Percentiles rank a stretch among this genome's conserved stretches.
These are phyloP conservation scores for Dendrolimus pini DNA, from an alignment of 2,888 invertebrate genomes.

Conservation along the genomic window DNA sequence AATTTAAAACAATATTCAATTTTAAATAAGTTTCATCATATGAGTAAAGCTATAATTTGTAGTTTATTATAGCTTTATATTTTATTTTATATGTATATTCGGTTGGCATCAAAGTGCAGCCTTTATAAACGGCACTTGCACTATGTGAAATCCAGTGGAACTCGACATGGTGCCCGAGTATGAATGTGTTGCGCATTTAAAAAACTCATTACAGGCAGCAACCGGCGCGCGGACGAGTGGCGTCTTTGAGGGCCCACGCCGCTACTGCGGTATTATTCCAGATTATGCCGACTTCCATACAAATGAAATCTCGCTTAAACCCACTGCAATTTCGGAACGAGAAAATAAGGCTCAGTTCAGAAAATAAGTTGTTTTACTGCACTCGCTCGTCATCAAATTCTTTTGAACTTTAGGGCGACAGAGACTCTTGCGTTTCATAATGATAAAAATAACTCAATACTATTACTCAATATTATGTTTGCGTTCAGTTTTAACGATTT, in stretches of 20 bases:
- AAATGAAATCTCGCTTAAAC: slow-evolving; percentile 76
- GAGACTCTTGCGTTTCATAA: not conserved
- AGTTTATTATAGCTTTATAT: too few species aligned
- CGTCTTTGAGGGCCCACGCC: slow-evolving; percentile 72
- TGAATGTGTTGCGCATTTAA: slow-evolving; percentile 70
- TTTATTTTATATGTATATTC: too few species aligned
- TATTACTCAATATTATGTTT: too few species aligned
- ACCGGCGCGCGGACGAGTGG: slow-evolving; percentile 66
- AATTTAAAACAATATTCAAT: slow-evolving; percentile 9
- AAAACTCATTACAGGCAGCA: slow-evolving; percentile 74
- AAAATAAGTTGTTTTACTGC: slow-evolving; percentile 67
- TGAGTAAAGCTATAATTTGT: not conserved
- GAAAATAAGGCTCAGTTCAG: slow-evolving; percentile 70
- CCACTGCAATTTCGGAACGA: slow-evolving; percentile 73
- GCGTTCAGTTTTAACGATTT: too few species aligned
- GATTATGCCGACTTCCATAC: slow-evolving; percentile 73
- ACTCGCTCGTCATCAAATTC: slow-evolving; percentile 56
- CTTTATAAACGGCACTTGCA: slow-evolving; percentile 39
- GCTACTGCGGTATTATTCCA: slow-evolving; percentile 72
- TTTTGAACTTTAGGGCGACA: slow-evolving; percentile 32
- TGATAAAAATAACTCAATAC: too few species aligned
- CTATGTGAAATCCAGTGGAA: slow-evolving; percentile 50
- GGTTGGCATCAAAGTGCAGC: slow-evolving; percentile 9
- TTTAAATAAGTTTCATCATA: not conserved
- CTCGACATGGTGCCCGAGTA: slow-evolving; percentile 40